Percentiles rank a stretch among this genome's conserved stretches.
Conservation (phyloP, 2,113 vertebrate species). For the Hippolais icterina region DNA sequence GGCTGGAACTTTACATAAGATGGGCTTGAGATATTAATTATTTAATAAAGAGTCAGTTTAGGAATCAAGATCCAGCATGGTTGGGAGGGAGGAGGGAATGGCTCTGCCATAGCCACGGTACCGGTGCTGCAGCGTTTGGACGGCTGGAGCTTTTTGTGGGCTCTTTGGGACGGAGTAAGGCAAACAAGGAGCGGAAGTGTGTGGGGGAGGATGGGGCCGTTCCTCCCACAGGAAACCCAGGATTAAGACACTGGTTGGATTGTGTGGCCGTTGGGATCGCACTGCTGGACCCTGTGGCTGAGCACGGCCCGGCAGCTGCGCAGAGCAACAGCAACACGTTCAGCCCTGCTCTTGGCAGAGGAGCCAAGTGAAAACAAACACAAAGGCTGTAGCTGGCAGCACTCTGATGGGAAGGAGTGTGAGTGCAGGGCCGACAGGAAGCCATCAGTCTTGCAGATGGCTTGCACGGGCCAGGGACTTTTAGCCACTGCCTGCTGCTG, state of each 20-base stretch:
- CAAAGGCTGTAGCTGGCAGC: background rate
- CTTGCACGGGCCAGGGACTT: background rate
- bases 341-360: conserved; percentile 4
- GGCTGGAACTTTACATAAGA: background rate
- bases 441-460: background rate
- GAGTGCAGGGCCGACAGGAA: background rate
- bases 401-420: background rate
- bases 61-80: background rate
- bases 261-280: background rate
- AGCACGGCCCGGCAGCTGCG: background rate
- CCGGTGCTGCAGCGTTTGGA: rapidly evolving
- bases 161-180: background rate
- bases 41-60: background rate
- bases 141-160: background rate
- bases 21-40: background rate
- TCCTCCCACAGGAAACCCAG: conserved; percentile 9
- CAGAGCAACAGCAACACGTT: background rate
- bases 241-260: conserved; percentile 4
- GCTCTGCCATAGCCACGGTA: rapidly evolving
- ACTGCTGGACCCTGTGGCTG: background rate
- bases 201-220: background rate
- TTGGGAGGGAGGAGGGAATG: background rate
- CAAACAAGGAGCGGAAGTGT: background rate
- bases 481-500: background rate
- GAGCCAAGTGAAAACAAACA: conserved; percentile 27